Evolutionary conservation across 2,113 vertebrate genomes (phyloP), one percentile per base, ranked within the genome.

Genomic region (Triplophysa rosa): DNA sequence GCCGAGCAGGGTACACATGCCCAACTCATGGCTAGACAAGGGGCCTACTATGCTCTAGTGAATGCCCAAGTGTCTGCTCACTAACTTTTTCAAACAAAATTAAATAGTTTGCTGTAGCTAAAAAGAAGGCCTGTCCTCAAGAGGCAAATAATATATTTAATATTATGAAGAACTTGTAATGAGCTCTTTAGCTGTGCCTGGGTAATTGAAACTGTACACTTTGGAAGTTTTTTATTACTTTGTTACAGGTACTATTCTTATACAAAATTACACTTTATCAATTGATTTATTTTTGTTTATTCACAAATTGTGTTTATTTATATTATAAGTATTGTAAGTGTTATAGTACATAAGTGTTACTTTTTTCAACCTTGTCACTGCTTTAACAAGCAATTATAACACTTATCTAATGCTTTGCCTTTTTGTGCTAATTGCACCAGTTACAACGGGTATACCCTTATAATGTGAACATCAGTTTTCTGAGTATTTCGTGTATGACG

Each of bases 1-100:
- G 4, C 77, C 76, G 94, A 96, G 76, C 90, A 90, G 1, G 95
- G 95, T 67, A 94, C 93, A 0, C 95, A 95, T 45, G 90, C 91
- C 16, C 90, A 95, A 82, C 92, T 95, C 8, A 87, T 95, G 73
- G 91, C 90, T 5, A 87, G 87, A 67, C 90, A 90, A 78, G 94
- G 91, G 56, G 37, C 91, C 56, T 95, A 95, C 72, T 90, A 91
- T 42, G 87, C 91, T 7, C 89, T 95, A 79, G 93, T 95, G 68
- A 94, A 79, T 26, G 89, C 93, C 61, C 94, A 95, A 76, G 83
- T 79, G 16, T 82, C 77, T 23, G 61, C 62, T 26, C 85, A 87
- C 29, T 84, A 80, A 80, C 49, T 7, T 21, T 19, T 23, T 23
- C 33, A 19, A 19, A 37, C 2, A 9, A 5, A n/a, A 24, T 21